phyloP scores from a whole-genome alignment of 2,888 invertebrate genomes.

The Dusona sp. region DNA sequence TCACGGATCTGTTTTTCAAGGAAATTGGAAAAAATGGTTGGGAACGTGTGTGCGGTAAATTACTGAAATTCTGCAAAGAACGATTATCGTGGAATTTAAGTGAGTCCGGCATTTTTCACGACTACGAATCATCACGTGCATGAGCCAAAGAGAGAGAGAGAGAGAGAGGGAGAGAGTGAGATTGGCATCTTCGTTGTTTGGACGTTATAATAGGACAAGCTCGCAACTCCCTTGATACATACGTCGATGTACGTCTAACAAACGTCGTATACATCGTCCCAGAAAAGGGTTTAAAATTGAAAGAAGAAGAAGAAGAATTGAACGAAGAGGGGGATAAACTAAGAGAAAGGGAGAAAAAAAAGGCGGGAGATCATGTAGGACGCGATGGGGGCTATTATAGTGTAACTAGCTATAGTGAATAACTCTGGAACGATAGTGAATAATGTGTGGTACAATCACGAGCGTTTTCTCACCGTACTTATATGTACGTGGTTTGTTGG shows the following conservation, averaged over 20 bases:
- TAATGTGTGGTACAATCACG: constrained; percentile 26
- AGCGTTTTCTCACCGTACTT: constrained; percentile 38
- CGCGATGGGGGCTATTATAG: constrained; percentile 57
- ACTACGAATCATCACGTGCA: constrained; percentile 29
- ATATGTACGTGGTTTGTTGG: constrained; percentile 11
- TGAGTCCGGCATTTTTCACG: constrained; percentile 20
- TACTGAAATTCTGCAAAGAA: constrained; percentile 46
- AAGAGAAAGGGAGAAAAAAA: neutral
- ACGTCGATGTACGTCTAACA: constrained; percentile 34
- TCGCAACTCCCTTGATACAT: constrained; percentile 29
- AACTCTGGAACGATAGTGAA: constrained; percentile 28
- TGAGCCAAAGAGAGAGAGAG: constrained; percentile 27
- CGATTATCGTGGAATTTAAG: constrained; percentile 63
- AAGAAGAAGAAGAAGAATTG: constrained; percentile 51
- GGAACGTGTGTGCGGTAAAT: constrained; percentile 18
- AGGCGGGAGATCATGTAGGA: constrained; percentile 25
- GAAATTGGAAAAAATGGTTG: neutral
- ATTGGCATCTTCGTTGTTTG: constrained; percentile 43
- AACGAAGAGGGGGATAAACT: constrained; percentile 13
- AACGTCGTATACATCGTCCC: constrained; percentile 29
- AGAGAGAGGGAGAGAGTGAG: constrained; percentile 29
- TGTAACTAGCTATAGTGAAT: constrained; percentile 41
- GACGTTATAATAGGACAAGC: constrained; percentile 51
- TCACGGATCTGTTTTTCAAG: constrained; percentile 6
- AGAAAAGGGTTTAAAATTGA: constrained; percentile 33